Base-by-base conservation (phyloP, 2,888 invertebrate genomes). In the Diploptera punctata region DNA sequence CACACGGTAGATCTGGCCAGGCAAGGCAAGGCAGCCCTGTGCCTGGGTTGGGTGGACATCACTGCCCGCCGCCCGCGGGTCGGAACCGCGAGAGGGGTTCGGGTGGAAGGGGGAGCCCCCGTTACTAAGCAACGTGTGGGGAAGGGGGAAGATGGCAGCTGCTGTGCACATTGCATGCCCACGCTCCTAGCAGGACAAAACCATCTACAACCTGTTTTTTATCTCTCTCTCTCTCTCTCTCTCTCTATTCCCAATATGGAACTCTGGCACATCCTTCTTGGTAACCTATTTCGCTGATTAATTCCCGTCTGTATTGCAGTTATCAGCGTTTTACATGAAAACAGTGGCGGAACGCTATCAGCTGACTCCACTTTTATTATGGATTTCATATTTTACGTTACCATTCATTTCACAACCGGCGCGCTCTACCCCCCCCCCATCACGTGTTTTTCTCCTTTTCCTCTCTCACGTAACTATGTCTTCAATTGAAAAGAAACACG, bases 41-140 rank as follows among this genome's bases (percentile, higher is more conserved):
- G 76, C 74, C 74, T 77, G 76, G 73, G 70, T 70, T 44, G 73
- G 73, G 70, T 70, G 73, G 73, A 70, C 73, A 73, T 61, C 73
- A 67, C 60, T 52, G 70, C 73, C 67, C 69, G 68, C 49, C 62
- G 71, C 61, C 47, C 43, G 68, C 52, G 71, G 74, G 74, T 49
- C 62, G 71, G 73, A 67, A 69, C 72, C 71, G 75, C 74, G 76
- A 76, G 74, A 72, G 74, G 73, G 74, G 72, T 68, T 67, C 70
- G 73, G 75, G 71, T 67, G 62, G 72, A 65, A 72, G 70, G 71
- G 74, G 70, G 70, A 68, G 71, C 70, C 73, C 70, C 75, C 74
- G 75, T 77, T 81, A 82, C 82, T 79, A 81, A 79, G 80, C 81
- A 78, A 78, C 78, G 77, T 77, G 78, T 79, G 78, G 77, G 74